These are phyloP conservation scores for Beroe ovata DNA, from an alignment of 37 sponge, comb jelly and placozoan species.

Conservation along the genomic window DNA sequence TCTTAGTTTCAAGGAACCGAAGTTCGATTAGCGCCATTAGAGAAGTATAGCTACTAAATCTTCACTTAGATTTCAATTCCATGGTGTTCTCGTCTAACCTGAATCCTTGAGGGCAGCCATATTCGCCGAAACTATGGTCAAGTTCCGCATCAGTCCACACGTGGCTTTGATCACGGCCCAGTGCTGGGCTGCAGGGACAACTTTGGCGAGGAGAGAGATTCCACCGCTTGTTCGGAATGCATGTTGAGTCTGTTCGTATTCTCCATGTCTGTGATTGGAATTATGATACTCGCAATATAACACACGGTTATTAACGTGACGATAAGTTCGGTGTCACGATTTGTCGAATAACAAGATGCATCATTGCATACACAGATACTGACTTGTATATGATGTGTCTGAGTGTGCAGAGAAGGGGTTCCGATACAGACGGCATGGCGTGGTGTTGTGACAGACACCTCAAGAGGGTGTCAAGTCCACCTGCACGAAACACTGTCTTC, in stretches of 20 bases:
- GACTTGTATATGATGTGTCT: conserved; percentile 62
- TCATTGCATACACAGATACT: too few species aligned
- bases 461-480: conserved; percentile 51
- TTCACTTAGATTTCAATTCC: too few species aligned
- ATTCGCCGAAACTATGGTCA: conserved; percentile 17
- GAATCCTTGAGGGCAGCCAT: conserved; percentile 28
- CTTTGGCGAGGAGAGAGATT: conserved; percentile 28
- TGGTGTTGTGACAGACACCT: conserved; percentile 39
- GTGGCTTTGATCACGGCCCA: conserved; percentile 64
- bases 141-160: conserved; percentile 52
- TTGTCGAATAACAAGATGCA: too few species aligned
- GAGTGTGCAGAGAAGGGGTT: conserved; percentile 52
- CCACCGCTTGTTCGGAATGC: conserved; percentile 46
- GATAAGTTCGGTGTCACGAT: too few species aligned
- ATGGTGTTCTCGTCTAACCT: conserved; percentile 6
- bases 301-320: too few species aligned
- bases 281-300: too few species aligned
- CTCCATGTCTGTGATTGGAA: conserved; percentile 58
- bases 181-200: conserved; percentile 26
- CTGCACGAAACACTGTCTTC: conserved; percentile 51
- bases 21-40: neutral
- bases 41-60: too few species aligned
- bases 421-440: conserved; percentile 39
- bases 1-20: neutral
- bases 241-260: conserved; percentile 58